Evolutionary conservation across 2,797 vertebrate species (phyloP), one percentile per base, ranked within the genome.

Genomic region (Sebastes diploproa): DNA sequence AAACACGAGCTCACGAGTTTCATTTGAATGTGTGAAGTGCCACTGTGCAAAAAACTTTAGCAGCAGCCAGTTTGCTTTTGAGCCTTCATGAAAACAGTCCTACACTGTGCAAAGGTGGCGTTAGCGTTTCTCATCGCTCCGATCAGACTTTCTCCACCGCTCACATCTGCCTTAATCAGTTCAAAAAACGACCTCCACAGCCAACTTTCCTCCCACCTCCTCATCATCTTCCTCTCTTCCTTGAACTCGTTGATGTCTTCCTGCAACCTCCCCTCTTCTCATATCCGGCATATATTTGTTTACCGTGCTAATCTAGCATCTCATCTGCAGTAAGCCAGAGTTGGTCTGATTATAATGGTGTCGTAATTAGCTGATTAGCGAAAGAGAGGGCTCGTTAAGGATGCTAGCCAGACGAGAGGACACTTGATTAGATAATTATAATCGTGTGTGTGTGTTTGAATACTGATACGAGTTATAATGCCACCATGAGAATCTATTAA

Each of bases 281-380:
- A 38, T 13, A 70, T 73, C 66, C 5, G n/a, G 30, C 27, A 6
- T 54, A 30, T 84, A 42, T 72, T 66, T 87, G 78, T 90, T 91
- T 88, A 77, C 81, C 18, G 3, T 46, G 70, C 73, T 81, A 78
- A 89, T 90, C 77, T 67, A 4, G 62, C 64, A 1, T 30, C 84
- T 84, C 85, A 52, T 88, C 82, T 74, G 73, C 80, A 78, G 60
- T 64, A 59, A 86, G 46, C 55, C 81, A 64, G 72, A 71, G 80
- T 59, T 36, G 71, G 58, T 46, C 81, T 92, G 88, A 92, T 91
- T 89, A 73, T 81, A 88, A 91, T 79, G 60, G 81, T 13, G 72
- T 30, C 27, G 12, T 89, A 91, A 93, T 93, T 85, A 89, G 87
- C 85, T 92, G 88, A 93, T 91, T 91, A 90, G 70, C 1, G 6